These are phyloP conservation scores for Jordanella pulchra DNA, from an alignment of 2,797 vertebrate species.

Conservation along the genomic window DNA sequence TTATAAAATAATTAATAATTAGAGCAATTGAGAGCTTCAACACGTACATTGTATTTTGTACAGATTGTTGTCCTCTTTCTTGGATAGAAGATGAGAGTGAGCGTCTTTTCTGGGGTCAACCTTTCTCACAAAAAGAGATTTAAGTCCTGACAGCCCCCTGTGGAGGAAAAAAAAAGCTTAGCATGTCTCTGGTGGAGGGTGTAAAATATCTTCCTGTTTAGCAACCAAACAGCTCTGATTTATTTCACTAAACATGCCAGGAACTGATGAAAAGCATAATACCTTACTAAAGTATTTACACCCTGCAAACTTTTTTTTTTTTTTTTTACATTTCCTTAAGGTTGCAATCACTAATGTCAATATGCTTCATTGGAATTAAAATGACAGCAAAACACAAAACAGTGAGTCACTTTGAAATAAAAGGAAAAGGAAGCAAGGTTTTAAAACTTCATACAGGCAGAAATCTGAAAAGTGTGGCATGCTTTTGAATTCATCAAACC, in stretches of 20 bases:
- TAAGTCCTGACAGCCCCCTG: constrained; percentile 88
- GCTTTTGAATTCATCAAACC: no score
- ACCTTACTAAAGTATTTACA: not conserved
- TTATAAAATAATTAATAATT: constrained; percentile 1
- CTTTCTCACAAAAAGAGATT: constrained; percentile 95
- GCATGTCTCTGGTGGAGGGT: constrained; percentile 5
- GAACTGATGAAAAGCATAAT: not conserved
- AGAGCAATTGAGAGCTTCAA: constrained; percentile 4
- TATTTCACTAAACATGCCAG: not conserved
- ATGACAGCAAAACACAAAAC: not conserved
- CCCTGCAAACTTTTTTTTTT: not conserved
- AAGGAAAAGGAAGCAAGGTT: not conserved
- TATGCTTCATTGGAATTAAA: not conserved
- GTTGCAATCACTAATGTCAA: not conserved
- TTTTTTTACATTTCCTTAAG: not conserved
- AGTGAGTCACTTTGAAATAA: no score
- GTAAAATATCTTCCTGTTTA: not conserved
- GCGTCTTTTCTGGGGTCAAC: constrained; percentile 96
- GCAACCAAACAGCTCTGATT: not conserved
- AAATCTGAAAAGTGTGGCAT: no score
- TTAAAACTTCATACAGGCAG: not conserved
- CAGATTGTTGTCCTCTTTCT: constrained; percentile 93
- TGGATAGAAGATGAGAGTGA: constrained; percentile 94
- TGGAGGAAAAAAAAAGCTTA: constrained; percentile 7
- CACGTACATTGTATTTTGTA: constrained; percentile 95